phyloP scores from a whole-genome alignment of 1,140 invertebrate species.

The Meloidogyne hapla region DNA sequence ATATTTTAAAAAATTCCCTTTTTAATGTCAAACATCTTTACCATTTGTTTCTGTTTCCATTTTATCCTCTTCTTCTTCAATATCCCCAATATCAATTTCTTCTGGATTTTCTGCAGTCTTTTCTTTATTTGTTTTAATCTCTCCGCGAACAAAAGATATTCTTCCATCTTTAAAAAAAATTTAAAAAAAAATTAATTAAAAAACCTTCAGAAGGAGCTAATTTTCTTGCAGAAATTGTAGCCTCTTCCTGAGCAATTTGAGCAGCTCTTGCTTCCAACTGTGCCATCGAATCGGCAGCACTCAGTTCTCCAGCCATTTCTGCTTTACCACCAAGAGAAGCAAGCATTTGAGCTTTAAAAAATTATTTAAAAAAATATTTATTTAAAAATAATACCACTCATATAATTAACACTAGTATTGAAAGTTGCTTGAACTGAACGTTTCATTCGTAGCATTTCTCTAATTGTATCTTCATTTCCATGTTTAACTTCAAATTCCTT shows the following conservation, averaged over 20 bases:
- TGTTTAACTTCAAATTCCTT: constrained; percentile 98
- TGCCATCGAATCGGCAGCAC: constrained; percentile 58
- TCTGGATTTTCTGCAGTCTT: constrained; percentile 61
- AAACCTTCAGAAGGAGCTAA: constrained; percentile 19
- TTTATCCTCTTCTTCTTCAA: constrained; percentile 55
- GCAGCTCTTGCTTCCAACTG: constrained; percentile 54
- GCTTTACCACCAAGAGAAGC: constrained; percentile 53
- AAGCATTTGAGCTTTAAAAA: constrained; percentile 50
- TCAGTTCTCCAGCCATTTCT: constrained; percentile 56
- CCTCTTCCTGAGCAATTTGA: constrained; percentile 46
- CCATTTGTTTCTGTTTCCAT: constrained; percentile 31
- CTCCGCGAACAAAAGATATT: constrained; percentile 60
- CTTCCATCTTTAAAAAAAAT: constrained; percentile 31
- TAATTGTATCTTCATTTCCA: constrained; percentile 99
- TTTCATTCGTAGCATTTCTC: constrained; percentile 97
- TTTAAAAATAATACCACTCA: constrained; percentile 77
- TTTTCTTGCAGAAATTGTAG: constrained; percentile 39
- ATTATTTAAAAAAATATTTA: constrained; percentile 18
- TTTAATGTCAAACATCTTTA: not conserved
- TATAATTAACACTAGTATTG: constrained; percentile 75
- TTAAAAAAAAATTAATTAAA: not conserved
- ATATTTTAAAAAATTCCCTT: not conserved
- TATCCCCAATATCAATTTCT: constrained; percentile 60
- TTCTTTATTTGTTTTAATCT: constrained; percentile 52
- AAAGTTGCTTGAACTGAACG: constrained; percentile 67